Conservation (phyloP, 2,888 invertebrate genomes). For the Machimus atricapillus region DNA sequence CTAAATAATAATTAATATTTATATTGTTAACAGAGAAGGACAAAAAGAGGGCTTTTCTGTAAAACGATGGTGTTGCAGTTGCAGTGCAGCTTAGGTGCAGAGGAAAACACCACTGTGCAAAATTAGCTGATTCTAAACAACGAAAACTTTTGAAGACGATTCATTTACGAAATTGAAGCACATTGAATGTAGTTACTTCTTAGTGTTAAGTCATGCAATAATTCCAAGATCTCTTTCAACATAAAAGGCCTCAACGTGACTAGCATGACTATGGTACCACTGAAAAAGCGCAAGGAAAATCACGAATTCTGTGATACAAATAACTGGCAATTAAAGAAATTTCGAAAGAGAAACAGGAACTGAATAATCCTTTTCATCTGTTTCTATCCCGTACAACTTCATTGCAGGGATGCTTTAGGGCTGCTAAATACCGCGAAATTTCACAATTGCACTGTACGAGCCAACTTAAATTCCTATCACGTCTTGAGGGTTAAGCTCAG, state of each 20-base stretch:
- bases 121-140: background rate
- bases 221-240: background rate
- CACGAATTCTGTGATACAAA: slow-evolving; percentile 12
- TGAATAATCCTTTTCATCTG: slow-evolving; percentile 22
- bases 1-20: too few relatives aligned
- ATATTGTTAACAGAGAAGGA: too few relatives aligned
- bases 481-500: background rate
- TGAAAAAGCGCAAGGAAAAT: background rate
- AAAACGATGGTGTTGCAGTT: too few relatives aligned
- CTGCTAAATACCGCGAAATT: slow-evolving; percentile 13
- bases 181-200: background rate
- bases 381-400: background rate
- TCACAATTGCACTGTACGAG: background rate
- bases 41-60: too few relatives aligned
- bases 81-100: too few relatives aligned
- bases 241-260: background rate
- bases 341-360: slow-evolving; percentile 10
- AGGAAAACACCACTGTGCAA: background rate
- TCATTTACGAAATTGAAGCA: background rate
- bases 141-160: background rate
- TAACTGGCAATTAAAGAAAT: slow-evolving; percentile 31
- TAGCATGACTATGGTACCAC: background rate
- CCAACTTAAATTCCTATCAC: background rate
- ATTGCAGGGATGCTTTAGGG: background rate
- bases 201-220: background rate